Evolutionary conservation across 2,888 invertebrate genomes (phyloP).

Genomic region (Pammene aurita): DNA sequence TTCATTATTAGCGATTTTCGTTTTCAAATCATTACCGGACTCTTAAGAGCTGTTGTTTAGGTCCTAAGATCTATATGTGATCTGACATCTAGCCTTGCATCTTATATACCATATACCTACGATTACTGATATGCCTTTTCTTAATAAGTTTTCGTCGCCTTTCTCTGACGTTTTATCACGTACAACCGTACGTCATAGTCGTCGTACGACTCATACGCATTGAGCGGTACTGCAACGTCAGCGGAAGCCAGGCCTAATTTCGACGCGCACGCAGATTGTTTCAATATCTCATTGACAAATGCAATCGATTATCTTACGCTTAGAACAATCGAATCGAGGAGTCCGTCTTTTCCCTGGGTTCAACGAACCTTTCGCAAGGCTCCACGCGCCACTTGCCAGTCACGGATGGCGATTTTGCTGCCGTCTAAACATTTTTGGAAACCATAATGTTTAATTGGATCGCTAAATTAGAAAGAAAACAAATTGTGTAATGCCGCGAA

Average conservation of each 20-base stretch:
- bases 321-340: constrained; percentile 39
- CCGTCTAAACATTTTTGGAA: constrained; percentile 44
- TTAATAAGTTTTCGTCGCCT: not conserved
- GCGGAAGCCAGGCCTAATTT: not conserved
- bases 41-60: too few species aligned
- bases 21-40: too few species aligned
- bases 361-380: constrained; percentile 53
- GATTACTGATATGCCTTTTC: not conserved
- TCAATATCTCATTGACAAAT: constrained; percentile 31
- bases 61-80: too few species aligned
- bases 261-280: constrained; percentile 22
- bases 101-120: not conserved
- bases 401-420: constrained; percentile 49
- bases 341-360: constrained; percentile 44
- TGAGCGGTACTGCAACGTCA: too few species aligned
- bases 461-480: constrained; percentile 2
- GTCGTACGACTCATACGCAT: not conserved
- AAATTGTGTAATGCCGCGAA: too few species aligned
- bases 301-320: constrained; percentile 46
- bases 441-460: constrained; percentile 39
- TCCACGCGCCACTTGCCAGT: constrained; percentile 54
- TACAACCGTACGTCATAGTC: not conserved
- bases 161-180: not conserved
- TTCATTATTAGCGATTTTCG: too few species aligned
- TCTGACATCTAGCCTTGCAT: not conserved